phyloP scores from a whole-genome alignment of 2,797 vertebrate genomes.

The Phalloptychus januarius region DNA sequence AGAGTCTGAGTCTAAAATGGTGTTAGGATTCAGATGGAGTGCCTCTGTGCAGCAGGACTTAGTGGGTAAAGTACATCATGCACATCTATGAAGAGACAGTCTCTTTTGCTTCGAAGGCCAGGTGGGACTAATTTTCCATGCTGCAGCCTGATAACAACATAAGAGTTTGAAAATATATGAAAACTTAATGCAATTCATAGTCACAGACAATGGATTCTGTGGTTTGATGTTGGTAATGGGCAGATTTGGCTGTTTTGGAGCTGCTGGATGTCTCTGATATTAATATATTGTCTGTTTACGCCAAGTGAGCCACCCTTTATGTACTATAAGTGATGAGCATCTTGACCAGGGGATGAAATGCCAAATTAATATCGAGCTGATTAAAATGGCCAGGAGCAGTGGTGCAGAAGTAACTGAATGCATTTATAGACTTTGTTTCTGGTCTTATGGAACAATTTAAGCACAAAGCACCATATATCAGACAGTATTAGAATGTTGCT shows the following conservation, averaged over 20 bases:
- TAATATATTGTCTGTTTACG: constrained; percentile 18
- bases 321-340: background rate
- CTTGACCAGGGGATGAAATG: background rate
- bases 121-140: constrained; percentile 37
- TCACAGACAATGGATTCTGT: constrained; percentile 22
- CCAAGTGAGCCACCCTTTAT: constrained; percentile 27
- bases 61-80: constrained; percentile 54
- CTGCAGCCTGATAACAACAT: constrained; percentile 38
- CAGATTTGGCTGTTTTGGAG: background rate
- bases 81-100: constrained; percentile 54
- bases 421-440: background rate
- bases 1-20: constrained; percentile 71
- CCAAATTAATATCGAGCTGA: constrained; percentile 5
- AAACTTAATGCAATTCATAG: constrained; percentile 28
- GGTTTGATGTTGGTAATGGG: constrained; percentile 10
- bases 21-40: constrained; percentile 75
- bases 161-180: constrained; percentile 41
- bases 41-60: constrained; percentile 62
- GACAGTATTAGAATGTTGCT: background rate
- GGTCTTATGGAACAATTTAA: background rate
- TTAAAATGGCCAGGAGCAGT: background rate
- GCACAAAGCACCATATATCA: background rate
- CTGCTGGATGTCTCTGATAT: constrained; percentile 9
- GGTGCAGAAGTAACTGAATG: background rate
- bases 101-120: constrained; percentile 33